Percentiles rank a stretch among this genome's conserved stretches.
Evolutionary conservation across 2,888 invertebrate genomes (phyloP).

Genomic region (Nasonovia ribisnigri): DNA sequence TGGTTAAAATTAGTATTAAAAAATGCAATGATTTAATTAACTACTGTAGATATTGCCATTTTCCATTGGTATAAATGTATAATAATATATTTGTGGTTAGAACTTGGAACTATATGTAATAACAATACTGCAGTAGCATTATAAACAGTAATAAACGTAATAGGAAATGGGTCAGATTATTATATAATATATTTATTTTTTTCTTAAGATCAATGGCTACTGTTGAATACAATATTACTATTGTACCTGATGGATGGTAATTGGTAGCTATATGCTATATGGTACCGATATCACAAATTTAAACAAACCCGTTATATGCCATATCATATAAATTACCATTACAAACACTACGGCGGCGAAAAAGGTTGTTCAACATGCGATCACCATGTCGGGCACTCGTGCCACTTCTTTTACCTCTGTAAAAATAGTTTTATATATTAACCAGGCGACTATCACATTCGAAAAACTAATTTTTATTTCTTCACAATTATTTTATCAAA

Average conservation of each 20-base stretch:
- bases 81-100: background rate
- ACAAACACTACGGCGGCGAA: background rate
- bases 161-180: background rate
- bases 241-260: background rate
- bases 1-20: conserved; percentile 13
- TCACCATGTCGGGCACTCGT: background rate
- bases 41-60: background rate
- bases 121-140: background rate
- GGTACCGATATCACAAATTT: background rate
- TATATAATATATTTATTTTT: background rate
- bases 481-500: no score
- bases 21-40: background rate
- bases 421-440: background rate
- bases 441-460: no score
- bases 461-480: no score
- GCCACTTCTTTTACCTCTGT: background rate
- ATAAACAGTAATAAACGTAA: background rate
- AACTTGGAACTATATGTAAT: background rate
- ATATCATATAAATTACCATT: background rate
- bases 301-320: background rate
- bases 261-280: background rate
- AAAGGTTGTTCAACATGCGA: background rate
- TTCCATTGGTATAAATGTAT: background rate
- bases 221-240: background rate
- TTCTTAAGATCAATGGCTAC: background rate